A percentile compares a stretch with the other conserved stretches of the same genome.
phyloP scores from a whole-genome alignment of 2,113 vertebrate species.

The Ptilonorhynchus violaceus region DNA sequence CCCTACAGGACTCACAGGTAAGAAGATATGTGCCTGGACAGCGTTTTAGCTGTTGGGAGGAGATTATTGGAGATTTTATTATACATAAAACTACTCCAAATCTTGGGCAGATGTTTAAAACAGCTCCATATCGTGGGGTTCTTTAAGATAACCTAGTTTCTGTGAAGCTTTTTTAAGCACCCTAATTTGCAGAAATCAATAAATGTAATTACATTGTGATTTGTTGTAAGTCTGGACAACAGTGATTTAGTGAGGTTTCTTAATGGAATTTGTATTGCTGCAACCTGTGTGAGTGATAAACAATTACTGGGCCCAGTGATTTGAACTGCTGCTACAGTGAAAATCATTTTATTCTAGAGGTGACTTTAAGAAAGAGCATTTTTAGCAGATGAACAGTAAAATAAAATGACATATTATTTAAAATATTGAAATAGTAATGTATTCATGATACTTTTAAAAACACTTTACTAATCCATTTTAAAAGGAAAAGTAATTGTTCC shows the following conservation, averaged over 20 bases:
- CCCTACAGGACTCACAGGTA: constrained; percentile 73
- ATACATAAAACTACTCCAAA: neutral
- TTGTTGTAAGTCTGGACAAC: neutral
- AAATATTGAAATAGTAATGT: neutral
- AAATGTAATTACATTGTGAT: neutral
- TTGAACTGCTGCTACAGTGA: neutral
- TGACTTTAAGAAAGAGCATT: neutral
- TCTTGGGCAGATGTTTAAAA: neutral
- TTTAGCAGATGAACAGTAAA: neutral
- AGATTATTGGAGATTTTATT: neutral
- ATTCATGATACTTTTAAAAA: neutral
- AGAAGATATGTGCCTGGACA: neutral
- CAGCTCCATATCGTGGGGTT: neutral
- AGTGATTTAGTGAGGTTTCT: neutral
- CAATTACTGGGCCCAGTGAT: neutral
- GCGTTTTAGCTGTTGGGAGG: neutral
- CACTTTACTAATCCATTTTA: neutral
- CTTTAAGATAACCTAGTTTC: neutral
- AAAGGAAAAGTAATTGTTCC: neutral
- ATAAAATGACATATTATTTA: neutral
- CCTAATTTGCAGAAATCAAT: neutral
- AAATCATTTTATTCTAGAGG: neutral
- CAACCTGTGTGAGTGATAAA: neutral
- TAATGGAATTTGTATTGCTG: neutral
- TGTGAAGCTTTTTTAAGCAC: neutral